phyloP scores from a whole-genome alignment of 2,888 invertebrate species.

The Hymenopus coronatus region DNA sequence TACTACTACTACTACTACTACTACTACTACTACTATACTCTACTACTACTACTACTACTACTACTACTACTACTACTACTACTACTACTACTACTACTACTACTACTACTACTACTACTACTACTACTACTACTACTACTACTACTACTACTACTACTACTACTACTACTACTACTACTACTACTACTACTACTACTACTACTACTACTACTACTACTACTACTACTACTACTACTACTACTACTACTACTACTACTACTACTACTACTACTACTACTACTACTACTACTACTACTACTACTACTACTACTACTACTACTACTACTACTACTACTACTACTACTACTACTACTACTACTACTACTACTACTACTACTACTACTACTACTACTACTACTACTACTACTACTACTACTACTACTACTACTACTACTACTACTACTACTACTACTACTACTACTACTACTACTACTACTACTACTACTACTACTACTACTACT shows the following conservation, averaged over 20 bases:
- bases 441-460: neutral
- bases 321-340: neutral
- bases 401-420: neutral
- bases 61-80: neutral
- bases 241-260: too few species aligned
- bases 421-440: neutral
- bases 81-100: neutral
- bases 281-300: too few species aligned
- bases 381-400: neutral
- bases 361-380: neutral
- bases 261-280: too few species aligned
- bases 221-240: neutral
- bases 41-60: neutral
- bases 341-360: neutral
- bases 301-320: neutral
- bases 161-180: neutral
- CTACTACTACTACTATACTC: neutral
- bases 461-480: neutral
- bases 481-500: neutral
- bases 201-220: neutral
- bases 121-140: neutral
- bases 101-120: too few species aligned
- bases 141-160: too few species aligned
- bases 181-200: too few species aligned
- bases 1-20: neutral